Percentiles rank a stretch among this genome's conserved stretches.
These are phyloP conservation scores for Neolamprologus sp. DNA, from an alignment of 2,113 vertebrate genomes.

Conservation along the genomic window DNA sequence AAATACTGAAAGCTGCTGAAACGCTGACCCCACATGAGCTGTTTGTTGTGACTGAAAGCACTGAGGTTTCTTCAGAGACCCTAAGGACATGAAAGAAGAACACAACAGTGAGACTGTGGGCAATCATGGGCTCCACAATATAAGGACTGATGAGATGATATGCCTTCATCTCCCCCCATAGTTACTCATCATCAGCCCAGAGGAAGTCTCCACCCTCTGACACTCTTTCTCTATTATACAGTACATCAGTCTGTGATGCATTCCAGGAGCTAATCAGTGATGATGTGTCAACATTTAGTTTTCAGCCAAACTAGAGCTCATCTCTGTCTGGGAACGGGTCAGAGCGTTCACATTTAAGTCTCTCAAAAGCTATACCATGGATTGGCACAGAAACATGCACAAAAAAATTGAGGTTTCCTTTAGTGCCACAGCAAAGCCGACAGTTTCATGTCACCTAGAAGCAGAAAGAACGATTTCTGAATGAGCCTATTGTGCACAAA, in stretches of 20 bases:
- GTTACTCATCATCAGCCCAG: conserved; percentile 18
- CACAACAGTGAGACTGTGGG: neutral
- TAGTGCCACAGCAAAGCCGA: neutral
- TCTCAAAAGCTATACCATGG: neutral
- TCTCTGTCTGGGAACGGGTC: neutral
- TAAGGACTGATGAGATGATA: conserved; percentile 11
- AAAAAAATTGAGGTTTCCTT: neutral
- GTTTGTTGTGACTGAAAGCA: conserved; percentile 28
- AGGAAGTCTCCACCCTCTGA: conserved; percentile 34
- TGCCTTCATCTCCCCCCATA: conserved; percentile 1
- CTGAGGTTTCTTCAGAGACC: neutral
- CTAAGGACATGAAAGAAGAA: neutral
- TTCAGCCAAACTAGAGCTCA: neutral
- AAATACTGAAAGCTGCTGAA: neutral
- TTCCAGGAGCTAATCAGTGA: neutral
- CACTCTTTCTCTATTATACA: neutral
- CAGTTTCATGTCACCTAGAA: neutral
- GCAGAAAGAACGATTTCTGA: neutral
- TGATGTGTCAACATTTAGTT: neutral
- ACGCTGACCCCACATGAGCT: neutral
- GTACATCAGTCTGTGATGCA: neutral
- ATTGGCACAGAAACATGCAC: neutral
- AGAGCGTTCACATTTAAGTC: neutral
- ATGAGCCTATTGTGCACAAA: neutral
- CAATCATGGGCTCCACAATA: neutral